Conservation (phyloP, 2,797 vertebrate genomes). For the Tangara arthus region DNA sequence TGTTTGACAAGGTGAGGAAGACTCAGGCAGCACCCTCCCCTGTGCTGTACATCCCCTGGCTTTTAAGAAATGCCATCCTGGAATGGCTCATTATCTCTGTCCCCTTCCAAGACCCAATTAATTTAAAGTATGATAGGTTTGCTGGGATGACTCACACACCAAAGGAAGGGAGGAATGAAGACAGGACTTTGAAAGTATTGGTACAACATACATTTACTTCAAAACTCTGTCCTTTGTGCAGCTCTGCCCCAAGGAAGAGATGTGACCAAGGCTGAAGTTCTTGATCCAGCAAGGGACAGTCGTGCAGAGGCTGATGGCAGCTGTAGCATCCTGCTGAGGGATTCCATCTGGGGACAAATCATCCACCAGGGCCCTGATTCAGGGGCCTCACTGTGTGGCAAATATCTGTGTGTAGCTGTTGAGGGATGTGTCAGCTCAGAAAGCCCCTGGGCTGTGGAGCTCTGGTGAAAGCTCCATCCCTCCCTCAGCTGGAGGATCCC, state of each 20-base stretch:
- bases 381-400: background rate
- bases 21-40: background rate
- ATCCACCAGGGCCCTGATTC: background rate
- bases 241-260: background rate
- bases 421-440: accelerated
- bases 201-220: background rate
- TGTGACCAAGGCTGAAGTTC: background rate
- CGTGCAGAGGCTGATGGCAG: background rate
- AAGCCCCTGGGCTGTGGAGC: background rate
- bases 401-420: background rate
- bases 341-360: background rate
- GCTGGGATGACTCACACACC: background rate
- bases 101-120: background rate
- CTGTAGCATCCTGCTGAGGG: background rate
- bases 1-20: background rate
- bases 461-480: background rate
- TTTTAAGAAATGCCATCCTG: background rate
- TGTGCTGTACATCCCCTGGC: background rate
- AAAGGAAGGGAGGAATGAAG: background rate
- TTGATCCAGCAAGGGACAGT: background rate
- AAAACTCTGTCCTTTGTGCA: background rate
- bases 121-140: background rate
- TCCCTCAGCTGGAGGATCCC: background rate
- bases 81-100: background rate
- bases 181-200: background rate